Evolutionary conservation across 2,888 invertebrate species (phyloP).

Genomic region (Hemithea aestivaria): DNA sequence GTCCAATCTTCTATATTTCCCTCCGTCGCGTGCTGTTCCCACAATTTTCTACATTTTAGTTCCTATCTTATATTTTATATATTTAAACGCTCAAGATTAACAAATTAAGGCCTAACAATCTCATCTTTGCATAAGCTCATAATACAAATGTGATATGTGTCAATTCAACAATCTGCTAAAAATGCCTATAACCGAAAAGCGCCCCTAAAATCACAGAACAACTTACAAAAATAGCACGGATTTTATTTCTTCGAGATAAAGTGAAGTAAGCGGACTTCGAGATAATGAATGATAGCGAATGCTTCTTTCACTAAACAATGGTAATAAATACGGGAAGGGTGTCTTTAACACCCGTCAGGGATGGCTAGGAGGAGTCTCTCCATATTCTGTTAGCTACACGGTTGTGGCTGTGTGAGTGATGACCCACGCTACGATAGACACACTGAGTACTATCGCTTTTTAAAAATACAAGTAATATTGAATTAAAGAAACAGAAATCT

Average conservation of each 20-base stretch:
- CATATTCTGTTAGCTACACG: constrained; percentile 25
- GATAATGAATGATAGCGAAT: constrained; percentile 71
- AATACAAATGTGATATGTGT: too few species aligned
- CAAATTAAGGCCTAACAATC: too few species aligned
- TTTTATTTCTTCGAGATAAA: constrained; percentile 29
- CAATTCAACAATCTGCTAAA: too few species aligned
- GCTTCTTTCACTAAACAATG: constrained; percentile 74
- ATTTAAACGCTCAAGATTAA: too few species aligned
- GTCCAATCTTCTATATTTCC: too few species aligned
- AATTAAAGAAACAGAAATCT: too few species aligned
- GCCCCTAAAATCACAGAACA: neutral
- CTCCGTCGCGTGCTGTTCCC: too few species aligned
- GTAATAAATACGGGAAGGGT: constrained; percentile 76
- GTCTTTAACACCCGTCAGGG: constrained; percentile 58
- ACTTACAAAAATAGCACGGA: constrained; percentile 17
- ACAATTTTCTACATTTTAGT: too few species aligned
- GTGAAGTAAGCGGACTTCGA: constrained; percentile 26
- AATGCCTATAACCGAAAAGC: neutral
- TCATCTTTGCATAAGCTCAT: too few species aligned
- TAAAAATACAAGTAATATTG: too few species aligned
- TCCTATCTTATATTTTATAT: too few species aligned
- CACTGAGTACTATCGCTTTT: constrained; percentile 10
- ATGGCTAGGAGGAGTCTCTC: constrained; percentile 31
- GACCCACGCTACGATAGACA: constrained; percentile 11
- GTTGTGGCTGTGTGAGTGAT: constrained; percentile 35